A percentile compares a stretch with the other conserved stretches of the same genome.
Evolutionary conservation across 2,797 vertebrate species (phyloP).

Genomic region (Sebastes minor): DNA sequence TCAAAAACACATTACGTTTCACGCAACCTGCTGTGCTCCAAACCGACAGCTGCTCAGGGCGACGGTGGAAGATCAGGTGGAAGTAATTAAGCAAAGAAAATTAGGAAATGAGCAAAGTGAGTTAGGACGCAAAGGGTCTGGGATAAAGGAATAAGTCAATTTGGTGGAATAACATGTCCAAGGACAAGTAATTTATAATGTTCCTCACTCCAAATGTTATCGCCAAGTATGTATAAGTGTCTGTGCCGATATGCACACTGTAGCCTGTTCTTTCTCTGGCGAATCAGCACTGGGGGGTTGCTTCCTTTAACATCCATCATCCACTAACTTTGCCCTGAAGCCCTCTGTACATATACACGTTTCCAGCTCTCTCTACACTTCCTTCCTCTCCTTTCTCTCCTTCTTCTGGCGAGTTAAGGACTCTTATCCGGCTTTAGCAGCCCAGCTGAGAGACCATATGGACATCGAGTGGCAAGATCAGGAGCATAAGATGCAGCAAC

Average conservation of each 20-base stretch:
- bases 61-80: constrained; percentile 23
- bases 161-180: background rate
- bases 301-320: background rate
- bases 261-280: background rate
- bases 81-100: constrained; percentile 27
- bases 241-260: background rate
- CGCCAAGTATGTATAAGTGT: background rate
- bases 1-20: constrained; percentile 38
- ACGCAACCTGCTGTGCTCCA: constrained; percentile 12
- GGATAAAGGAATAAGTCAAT: background rate
- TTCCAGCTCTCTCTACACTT: background rate
- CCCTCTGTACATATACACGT: background rate
- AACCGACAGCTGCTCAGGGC: background rate
- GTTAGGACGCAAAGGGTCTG: background rate
- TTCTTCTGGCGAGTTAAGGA: constrained; percentile 34
- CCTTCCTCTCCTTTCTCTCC: constrained; percentile 22
- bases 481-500: constrained; percentile 51
- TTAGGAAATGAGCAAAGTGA: constrained; percentile 19
- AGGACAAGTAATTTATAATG: background rate
- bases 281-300: background rate
- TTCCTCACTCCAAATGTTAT: background rate
- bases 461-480: constrained; percentile 49
- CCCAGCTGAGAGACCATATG: constrained; percentile 70
- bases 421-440: constrained; percentile 57
- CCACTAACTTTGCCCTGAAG: background rate